Base-by-base conservation (phyloP, 1,140 invertebrate species). In the Teleogryllus occipitalis region DNA sequence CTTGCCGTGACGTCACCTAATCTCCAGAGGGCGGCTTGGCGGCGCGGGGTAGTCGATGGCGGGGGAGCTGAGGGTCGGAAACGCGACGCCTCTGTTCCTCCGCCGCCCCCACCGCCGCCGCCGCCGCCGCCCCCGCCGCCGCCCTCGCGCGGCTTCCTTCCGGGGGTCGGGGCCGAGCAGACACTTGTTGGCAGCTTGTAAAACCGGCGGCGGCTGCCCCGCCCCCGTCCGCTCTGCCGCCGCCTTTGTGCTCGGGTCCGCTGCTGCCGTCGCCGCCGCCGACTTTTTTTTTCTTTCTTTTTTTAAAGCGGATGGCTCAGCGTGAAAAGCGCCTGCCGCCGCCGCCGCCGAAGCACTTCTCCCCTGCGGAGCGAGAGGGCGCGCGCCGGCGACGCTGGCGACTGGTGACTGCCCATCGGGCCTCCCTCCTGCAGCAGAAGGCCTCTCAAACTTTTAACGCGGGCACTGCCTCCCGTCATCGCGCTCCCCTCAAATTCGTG, bases 171-270 rank as follows among this genome's bases (percentile, higher is more conserved):
- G 15, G 74, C 79, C 39, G 48, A 76, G 65, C n/a, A 78, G 79
- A 80, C 79, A 80, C 79, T 80, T 80, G 79, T 80, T 80, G 79
- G 79, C 79, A 80, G 75, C 79, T 80, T 80, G 79, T 80, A 80
- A 80, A 74, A 15, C 79, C 47, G 18, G 39, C 79, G 46, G 39
- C 54, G n/a, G 15, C 76, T n/a, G 7, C 76, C 76, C 76, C 76
- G 21, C 18, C 48, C 47, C 75, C 8, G 22, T 15, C 74, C 21
- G 8, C 27, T 75, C 76, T 47, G 76, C 47, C 76, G 48, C 12
- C 76, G 47, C 47, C 76, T 77, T 77, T 77, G 76, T 77, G 47
- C 76, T 47, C 21, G 46, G 48, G 46, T 77, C 48, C 76, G 46
- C 48, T 47, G 46, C 76, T 22, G 72, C 54, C 54, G 54, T 18